Base-by-base conservation (phyloP, 2,888 invertebrate genomes). In the Trichacis sp. region DNA sequence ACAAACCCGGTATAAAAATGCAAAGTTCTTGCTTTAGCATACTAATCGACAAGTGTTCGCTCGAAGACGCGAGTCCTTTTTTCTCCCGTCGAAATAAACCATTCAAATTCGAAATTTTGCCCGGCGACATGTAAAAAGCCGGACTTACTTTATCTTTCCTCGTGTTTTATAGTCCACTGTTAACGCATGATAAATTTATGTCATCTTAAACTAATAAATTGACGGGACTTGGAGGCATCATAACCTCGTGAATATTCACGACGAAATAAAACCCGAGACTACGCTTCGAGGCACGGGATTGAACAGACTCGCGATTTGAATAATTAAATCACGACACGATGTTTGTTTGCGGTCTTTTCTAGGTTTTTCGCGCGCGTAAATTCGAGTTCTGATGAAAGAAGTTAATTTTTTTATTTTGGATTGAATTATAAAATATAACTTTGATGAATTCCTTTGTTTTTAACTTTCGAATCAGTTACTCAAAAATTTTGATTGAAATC, bases 161-260 rank as follows among this genome's bases (percentile, higher is more conserved):
- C 43, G 12, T 54, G 57, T 65, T 60, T 50, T 47, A 48, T 38
- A 19, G 45, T 49, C 58, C 55, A 59, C 58, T 56, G 19, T 50
- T 59, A 11, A 49, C 15, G 24, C 17, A 9, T 47, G 50, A 60
- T 63, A 54, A 49, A 67, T 64, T 57, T 67, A 60, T 60, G 54
- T 57, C 50, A 51, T 50, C 42, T 42, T 24, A 19, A 19, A 52
- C 50, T 53, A 63, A 63, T 62, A 63, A 56, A 53, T 59, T 58
- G 48, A 49, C 45, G 42, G 58, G 58, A 63, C 61, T 63, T 48
- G 51, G 4, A 66, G 33, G 30, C 57, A 61, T 61, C 57, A 51
- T 30, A 50, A 61, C 14, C 54, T 54, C 15, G 54, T 54, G 56
- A 53, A 54, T 58, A 54, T 55, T 58, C 48, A 51, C 24, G 52